Conservation (phyloP, 2,113 vertebrate genomes). For the Neolamprologus cancellatus region DNA sequence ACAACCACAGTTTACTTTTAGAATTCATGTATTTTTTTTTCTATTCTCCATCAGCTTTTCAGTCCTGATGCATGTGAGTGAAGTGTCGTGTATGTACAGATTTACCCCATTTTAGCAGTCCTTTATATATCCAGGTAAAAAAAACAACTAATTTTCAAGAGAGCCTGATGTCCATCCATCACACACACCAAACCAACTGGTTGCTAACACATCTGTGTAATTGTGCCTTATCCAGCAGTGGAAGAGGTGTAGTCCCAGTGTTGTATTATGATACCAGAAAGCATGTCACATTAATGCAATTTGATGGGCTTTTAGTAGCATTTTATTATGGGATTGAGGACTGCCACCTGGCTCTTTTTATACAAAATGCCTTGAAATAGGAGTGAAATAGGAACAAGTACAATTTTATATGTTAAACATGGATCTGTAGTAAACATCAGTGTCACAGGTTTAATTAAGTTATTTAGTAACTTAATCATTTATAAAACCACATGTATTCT, state of each 20-base stretch:
- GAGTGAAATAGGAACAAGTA: background rate
- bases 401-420: background rate
- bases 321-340: background rate
- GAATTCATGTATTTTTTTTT: background rate
- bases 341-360: background rate
- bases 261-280: background rate
- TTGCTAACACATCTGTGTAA: background rate
- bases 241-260: background rate
- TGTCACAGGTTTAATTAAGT: background rate
- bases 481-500: background rate
- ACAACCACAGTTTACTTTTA: background rate
- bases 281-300: background rate
- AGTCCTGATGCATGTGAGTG: background rate
- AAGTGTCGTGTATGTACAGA: background rate
- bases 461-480: background rate
- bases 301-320: background rate
- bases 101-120: background rate
- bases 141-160: background rate
- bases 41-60: background rate
- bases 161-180: background rate
- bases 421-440: background rate
- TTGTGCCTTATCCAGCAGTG: constrained; percentile 34
- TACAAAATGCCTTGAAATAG: background rate
- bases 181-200: background rate
- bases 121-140: background rate